A percentile compares a stretch with the other conserved stretches of the same genome.
phyloP scores from a whole-genome alignment of 1,140 invertebrate genomes.

The Drosophila pseudoananassae region DNA sequence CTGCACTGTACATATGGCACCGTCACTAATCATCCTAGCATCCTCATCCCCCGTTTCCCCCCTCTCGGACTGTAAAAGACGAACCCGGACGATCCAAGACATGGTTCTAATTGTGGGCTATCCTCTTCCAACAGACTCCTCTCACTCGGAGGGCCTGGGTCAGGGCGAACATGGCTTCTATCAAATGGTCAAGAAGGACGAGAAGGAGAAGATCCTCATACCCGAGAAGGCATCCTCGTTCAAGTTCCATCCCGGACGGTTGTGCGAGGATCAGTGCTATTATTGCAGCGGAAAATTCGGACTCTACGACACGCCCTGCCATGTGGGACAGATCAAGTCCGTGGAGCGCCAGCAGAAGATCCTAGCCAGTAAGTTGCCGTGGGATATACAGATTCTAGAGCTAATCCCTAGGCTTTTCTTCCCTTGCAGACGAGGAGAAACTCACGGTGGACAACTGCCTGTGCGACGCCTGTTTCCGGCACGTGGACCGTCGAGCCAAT shows the following conservation, averaged over 20 bases:
- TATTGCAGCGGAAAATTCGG: constrained; percentile 94
- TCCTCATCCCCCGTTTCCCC: neutral
- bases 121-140: constrained; percentile 59
- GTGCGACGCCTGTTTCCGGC: constrained; percentile 93
- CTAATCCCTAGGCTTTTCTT: neutral
- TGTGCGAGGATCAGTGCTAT: constrained; percentile 92
- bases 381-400: neutral
- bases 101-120: neutral
- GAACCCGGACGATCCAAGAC: neutral
- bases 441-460: constrained; percentile 92
- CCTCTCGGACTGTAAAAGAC: neutral
- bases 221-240: constrained; percentile 94
- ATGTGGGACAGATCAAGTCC: constrained; percentile 93
- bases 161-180: constrained; percentile 59
- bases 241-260: constrained; percentile 91
- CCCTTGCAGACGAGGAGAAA: constrained; percentile 88
- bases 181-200: constrained; percentile 86
- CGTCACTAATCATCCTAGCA: constrained; percentile 3
- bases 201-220: constrained; percentile 89
- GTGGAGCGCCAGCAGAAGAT: constrained; percentile 91
- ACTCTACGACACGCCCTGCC: constrained; percentile 92
- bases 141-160: constrained; percentile 72
- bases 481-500: constrained; percentile 91
- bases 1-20: constrained; percentile 38
- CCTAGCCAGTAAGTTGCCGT: constrained; percentile 85